Percentiles rank a stretch among this genome's conserved stretches.
Evolutionary conservation across 1,140 invertebrate species (phyloP).

Genomic region (Portunus trituberculatus): DNA sequence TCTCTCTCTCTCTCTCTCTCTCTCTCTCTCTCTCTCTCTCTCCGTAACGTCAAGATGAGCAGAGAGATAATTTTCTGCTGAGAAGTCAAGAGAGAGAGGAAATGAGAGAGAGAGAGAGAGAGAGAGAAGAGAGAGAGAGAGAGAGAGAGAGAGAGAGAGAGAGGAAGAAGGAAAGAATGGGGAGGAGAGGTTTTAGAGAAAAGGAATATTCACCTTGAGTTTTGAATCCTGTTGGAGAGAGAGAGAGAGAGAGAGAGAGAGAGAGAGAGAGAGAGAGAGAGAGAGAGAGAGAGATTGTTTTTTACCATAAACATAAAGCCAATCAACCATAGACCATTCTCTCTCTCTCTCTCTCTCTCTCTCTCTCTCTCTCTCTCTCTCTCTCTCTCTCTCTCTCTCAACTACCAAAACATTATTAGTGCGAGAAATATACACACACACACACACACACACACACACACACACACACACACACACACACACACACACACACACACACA

Average conservation of each 20-base stretch:
- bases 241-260: constrained; percentile 30
- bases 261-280: constrained; percentile 40
- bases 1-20: constrained; percentile 29
- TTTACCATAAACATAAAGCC: not conserved
- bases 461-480: constrained; percentile 18
- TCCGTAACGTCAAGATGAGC: not conserved
- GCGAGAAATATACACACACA: not conserved
- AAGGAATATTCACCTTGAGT: not conserved
- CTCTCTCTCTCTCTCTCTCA: not conserved
- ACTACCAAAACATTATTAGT: not conserved
- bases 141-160: not conserved
- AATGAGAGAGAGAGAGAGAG: not conserved
- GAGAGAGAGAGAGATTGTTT: no score
- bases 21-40: constrained; percentile 2
- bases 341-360: not conserved
- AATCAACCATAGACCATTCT: not conserved
- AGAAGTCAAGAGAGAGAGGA: not conserved
- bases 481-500: constrained; percentile 20
- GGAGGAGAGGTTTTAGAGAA: not conserved
- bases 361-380: constrained; percentile 46
- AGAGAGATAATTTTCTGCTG: not conserved
- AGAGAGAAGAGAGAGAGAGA: not conserved
- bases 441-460: not conserved
- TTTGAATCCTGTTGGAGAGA: not conserved
- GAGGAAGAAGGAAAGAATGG: not conserved